Evolutionary conservation across 2,113 vertebrate genomes (phyloP), one percentile per base, ranked within the genome.

Genomic region (Anguilla japonica): DNA sequence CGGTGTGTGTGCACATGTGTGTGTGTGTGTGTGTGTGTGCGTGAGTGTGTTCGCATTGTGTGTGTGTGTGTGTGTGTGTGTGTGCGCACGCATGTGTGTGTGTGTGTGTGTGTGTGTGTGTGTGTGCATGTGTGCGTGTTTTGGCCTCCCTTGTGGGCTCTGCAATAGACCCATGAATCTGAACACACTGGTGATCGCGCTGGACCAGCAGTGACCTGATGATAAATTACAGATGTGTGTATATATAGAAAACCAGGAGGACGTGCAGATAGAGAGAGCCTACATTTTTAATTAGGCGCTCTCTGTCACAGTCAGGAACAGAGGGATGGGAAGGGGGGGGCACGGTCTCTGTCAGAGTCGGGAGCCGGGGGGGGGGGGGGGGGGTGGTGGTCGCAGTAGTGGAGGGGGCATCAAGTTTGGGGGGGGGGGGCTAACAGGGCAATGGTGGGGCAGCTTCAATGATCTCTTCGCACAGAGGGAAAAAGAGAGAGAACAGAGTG

Each of bases 141-240:
- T 82, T 0, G 39, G 14, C 46, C 22, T 34, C 0, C 16, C 46
- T 14, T 34, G 50, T 53, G 13, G 50, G 1, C 2, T 57, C 14
- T 56, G 5, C 57, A 81, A 60, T 57, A 87, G 84, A 22, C 83
- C 83, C 78, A 34, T 87, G 81, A 87, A 85, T 79, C 50, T 82
- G 83, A 84, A 85, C 80, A 40, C 18, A 2, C n/a, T 29, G n/a
- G 53, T 84, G 40, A 79, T 81, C 20, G 85, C 84, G 90, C 85
- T 53, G 63, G 18, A 90, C 89, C 88, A 89, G 83, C 86, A 75
- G 81, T 81, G 85, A 88, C 91, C 87, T 81, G 79, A 90, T 67
- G 92, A 93, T 91, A 87, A 86, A 94, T 92, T 92, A 89, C n/a
- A 82, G 87, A 90, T 87, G 88, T 87, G 56, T 75, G 86, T 92